Evolutionary conservation across 2,888 invertebrate genomes (phyloP), one percentile per base, ranked within the genome.

Genomic region (Melieria picta): DNA sequence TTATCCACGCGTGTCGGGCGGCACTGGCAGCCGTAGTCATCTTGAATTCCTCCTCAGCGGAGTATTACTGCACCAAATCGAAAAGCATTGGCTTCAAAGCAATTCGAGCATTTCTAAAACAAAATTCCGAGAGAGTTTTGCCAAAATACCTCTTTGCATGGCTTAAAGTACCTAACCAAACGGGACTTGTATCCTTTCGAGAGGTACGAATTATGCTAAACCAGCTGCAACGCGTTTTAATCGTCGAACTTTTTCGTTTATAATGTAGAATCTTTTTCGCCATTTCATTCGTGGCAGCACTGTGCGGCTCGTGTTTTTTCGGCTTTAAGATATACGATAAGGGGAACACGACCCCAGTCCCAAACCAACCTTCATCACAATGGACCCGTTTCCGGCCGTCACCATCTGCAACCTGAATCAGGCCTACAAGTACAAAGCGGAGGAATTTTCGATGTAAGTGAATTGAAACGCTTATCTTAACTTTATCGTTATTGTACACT

Each of bases 331-430:
- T 93, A 1, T 93, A 92, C 79, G 85, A 87, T 5, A 93, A 92
- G 83, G 94, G 93, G 91, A 88, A 89, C 3, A 87, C 88, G 4
- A 89, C 90, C 5, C 94, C 94, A 0, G 91, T 80, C 91, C 94
- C 0, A 89, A 90, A 75, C 90, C 91, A 65, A 90, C 91, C 74
- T 88, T 89, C 0, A 87, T 94, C 0, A 88, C 89, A 5, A 87
- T 90, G 65, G 89, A 94, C 69, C 94, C 94, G 0, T 94, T 94
- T 85, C 94, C 94, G 0, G 93, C 94, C 0, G 87, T 94, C 6
- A 94, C 94, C 0, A 90, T 94, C 74, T 94, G 94, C 83, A 94
- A 94, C 81, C 92, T 93, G 86, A 94, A 94, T 84, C 91, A 92
- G 81, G 93, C 91, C 0, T 91, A 90, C 88, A 13, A 91, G 91